Conservation (phyloP, 2,113 vertebrate species). For the Sisor rabdophorus region DNA sequence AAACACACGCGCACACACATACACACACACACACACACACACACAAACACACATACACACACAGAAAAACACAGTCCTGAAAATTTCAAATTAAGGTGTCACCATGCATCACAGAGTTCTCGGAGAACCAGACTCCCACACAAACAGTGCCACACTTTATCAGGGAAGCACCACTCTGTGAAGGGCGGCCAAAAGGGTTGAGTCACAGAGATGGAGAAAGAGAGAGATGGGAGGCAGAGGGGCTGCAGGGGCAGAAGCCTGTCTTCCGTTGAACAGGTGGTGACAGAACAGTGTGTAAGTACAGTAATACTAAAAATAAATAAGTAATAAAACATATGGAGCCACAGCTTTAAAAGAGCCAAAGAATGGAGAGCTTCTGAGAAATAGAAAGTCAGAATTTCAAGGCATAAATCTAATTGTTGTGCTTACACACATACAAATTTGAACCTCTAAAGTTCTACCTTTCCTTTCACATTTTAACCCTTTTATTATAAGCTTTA, state of each 20-base stretch:
- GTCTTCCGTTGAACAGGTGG: neutral
- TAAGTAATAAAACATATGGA: neutral
- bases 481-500: neutral
- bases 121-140: conserved; percentile 52
- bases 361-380: neutral
- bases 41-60: conserved; percentile 28
- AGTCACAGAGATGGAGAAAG: conserved; percentile 20
- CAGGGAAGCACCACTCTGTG: conserved; percentile 49
- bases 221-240: conserved; percentile 27
- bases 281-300: neutral
- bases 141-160: conserved; percentile 49
- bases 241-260: neutral
- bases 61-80: conserved; percentile 36
- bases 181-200: conserved; percentile 44
- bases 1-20: conserved; percentile 11
- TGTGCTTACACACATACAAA: neutral
- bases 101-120: conserved; percentile 48
- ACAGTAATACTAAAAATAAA: neutral
- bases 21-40: neutral
- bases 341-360: neutral
- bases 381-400: neutral
- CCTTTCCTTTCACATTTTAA: neutral
- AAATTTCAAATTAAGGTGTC: conserved; percentile 57
- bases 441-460: neutral
- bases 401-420: neutral